Conservation (phyloP, 2,797 vertebrate species). For the Pampus argenteus region DNA sequence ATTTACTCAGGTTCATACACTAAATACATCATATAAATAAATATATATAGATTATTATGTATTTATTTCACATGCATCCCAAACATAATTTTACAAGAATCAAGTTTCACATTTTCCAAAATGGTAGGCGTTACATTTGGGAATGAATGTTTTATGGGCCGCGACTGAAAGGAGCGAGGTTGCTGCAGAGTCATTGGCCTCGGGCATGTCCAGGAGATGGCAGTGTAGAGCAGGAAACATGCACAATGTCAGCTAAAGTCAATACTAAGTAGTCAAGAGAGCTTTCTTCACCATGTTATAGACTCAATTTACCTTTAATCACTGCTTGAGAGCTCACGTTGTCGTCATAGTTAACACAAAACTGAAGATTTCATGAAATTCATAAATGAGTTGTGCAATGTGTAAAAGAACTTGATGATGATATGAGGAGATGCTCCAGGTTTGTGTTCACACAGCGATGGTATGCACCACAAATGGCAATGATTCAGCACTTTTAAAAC, state of each 20-base stretch:
- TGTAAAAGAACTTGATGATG: not conserved
- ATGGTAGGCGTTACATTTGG: constrained; percentile 10
- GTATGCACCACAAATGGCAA: not conserved
- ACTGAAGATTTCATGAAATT: not conserved
- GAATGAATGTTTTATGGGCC: constrained; percentile 46
- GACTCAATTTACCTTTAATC: not conserved
- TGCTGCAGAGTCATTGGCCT: not conserved
- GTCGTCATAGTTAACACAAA: not conserved
- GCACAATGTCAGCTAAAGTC: not conserved
- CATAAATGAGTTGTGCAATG: not conserved
- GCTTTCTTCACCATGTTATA: constrained; percentile 1
- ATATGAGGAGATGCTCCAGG: not conserved
- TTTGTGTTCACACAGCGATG: not conserved
- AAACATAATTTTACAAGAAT: constrained; percentile 7
- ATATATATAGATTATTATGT: too few relatives aligned
- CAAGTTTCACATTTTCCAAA: constrained; percentile 34
- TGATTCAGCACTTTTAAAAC: constrained; percentile 14
- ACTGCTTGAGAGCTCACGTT: not conserved
- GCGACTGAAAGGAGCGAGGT: constrained; percentile 18
- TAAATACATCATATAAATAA: not conserved
- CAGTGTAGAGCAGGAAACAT: constrained; percentile 22
- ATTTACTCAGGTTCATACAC: not conserved
- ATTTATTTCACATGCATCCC: too few relatives aligned
- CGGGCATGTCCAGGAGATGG: constrained; percentile 49
- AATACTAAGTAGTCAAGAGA: constrained; percentile 4